Base-by-base conservation (phyloP, 2,797 vertebrate genomes). In the Platalea minor region DNA sequence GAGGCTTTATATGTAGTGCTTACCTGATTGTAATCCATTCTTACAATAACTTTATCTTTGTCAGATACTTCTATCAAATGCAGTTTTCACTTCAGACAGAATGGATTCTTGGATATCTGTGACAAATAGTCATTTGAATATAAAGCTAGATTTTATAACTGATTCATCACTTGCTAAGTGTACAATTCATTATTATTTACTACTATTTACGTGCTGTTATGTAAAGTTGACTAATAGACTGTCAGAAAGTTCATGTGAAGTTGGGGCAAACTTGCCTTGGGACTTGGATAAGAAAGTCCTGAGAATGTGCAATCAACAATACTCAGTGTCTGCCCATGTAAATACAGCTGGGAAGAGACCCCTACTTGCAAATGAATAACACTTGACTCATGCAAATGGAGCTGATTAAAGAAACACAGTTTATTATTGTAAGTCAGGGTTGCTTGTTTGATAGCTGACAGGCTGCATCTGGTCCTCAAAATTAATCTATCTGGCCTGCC, bases 381-480 rank as follows among this genome's bases (percentile, higher is more conserved):
- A 67, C 68, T 93, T 92, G 77, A 70, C 83, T 95, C 41, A 73
- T 23, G 39, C 84, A 92, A 91, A 95, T 95, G 26, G 33, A 70
- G 72, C 76, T 92, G 84, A 93, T 92, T 92, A 89, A 85, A 85
- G 88, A 91, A 89, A 92, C 45, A 64, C 53, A 93, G 75, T 88
- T 92, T 67, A 18, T 74, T 95, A 84, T 85, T 82, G 10, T 91
- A 74, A 94, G 56, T 67, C 88, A 65, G 59, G 73, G 59, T 76
- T 96, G 84, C 51, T 85, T 91, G 82, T 87, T 78, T 91, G 75
- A 75, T 83, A 78, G 87, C 78, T 89, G 87, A 80, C 81, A 77
- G 87, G 28, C 89, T 95, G 87, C 95, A 92, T 97, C 95, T 97
- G 95, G 60, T 91, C 64, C 78, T 94, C 67, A 37, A 56, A 91